These are phyloP conservation scores for Euzophera pinguis DNA, from an alignment of 2,888 invertebrate species.

Conservation along the genomic window DNA sequence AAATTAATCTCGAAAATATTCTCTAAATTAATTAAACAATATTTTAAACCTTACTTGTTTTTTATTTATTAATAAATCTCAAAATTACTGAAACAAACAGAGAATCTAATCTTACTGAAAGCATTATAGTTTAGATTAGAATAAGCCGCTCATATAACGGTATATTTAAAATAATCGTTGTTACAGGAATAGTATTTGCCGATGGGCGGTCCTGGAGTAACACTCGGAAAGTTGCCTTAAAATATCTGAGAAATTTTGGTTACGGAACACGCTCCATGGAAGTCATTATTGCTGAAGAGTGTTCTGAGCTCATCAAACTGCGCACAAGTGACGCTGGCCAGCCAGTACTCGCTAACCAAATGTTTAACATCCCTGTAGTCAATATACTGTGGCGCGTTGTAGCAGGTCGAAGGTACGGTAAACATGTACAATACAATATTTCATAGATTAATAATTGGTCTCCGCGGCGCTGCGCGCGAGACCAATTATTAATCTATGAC, in stretches of 20 bases:
- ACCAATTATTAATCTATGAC: no score
- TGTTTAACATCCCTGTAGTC: constrained; percentile 83
- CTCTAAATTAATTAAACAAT: no score
- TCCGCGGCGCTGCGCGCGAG: no score
- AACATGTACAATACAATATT: no score
- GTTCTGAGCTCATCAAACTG: constrained; percentile 73
- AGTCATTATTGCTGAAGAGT: constrained; percentile 80
- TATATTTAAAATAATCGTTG: neutral
- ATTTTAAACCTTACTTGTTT: no score
- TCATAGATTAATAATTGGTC: no score
- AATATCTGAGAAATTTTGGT: constrained; percentile 82
- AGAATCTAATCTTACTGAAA: no score
- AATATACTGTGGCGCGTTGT: constrained; percentile 86
- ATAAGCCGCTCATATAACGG: no score
- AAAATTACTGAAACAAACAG: no score
- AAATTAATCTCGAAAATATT: no score
- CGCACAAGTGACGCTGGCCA: constrained; percentile 45
- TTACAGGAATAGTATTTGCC: constrained; percentile 83
- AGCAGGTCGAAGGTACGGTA: constrained; percentile 79
- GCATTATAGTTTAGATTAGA: no score
- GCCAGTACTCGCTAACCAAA: constrained; percentile 73
- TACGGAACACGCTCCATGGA: constrained; percentile 82
- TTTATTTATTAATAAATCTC: no score
- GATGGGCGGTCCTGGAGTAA: constrained; percentile 84
- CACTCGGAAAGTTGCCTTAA: constrained; percentile 82